Evolutionary conservation across 2,888 invertebrate species (phyloP).

Genomic region (Nomada ferruginata): DNA sequence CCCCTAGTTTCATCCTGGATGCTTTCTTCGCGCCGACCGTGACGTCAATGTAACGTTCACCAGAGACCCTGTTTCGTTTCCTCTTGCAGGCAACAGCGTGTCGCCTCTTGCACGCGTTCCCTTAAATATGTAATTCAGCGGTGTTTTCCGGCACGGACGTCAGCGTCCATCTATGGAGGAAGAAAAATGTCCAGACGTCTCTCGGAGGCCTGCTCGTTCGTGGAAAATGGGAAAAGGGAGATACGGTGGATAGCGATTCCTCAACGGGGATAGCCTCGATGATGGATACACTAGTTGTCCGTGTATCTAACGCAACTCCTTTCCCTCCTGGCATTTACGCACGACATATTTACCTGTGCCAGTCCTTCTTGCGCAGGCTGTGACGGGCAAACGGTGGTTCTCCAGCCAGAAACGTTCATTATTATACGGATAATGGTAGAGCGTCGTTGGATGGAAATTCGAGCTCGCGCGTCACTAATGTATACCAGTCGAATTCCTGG

Average conservation of each 20-base stretch:
- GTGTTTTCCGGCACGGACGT: conserved; percentile 11
- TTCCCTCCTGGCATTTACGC: conserved; percentile 52
- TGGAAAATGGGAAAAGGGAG: conserved; percentile 29
- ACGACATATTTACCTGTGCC: conserved; percentile 39
- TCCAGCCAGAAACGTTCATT: neutral
- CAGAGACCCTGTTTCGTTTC: neutral
- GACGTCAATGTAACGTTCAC: neutral
- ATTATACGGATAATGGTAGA: neutral
- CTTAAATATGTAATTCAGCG: conserved; percentile 7
- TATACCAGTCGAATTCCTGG: neutral
- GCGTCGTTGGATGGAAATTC: neutral
- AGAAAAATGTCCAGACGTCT: neutral
- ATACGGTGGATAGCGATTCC: neutral
- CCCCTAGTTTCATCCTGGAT: neutral
- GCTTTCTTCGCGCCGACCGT: neutral
- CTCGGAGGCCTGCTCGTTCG: conserved; percentile 2
- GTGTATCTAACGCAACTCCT: conserved; percentile 19
- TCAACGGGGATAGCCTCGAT: conserved; percentile 11
- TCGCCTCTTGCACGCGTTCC: neutral
- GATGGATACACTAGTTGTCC: neutral
- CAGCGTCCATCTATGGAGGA: conserved; percentile 4
- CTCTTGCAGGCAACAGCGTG: neutral
- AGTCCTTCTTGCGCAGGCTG: conserved; percentile 12
- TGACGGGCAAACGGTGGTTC: neutral
- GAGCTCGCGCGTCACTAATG: conserved; percentile 16